These are phyloP conservation scores for Acleris holmiana DNA, from an alignment of 2,888 invertebrate genomes.

Conservation along the genomic window DNA sequence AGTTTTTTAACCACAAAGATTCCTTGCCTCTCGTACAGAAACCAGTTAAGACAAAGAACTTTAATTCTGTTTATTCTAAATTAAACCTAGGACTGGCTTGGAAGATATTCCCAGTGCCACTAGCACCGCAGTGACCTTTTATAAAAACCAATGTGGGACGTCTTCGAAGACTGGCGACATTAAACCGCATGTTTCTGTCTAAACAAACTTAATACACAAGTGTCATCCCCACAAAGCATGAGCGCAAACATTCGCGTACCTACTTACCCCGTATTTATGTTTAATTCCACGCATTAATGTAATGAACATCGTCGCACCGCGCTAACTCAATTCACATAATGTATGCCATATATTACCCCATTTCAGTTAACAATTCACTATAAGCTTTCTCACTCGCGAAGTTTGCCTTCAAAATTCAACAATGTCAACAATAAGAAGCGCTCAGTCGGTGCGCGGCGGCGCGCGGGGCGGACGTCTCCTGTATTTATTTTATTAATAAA, in stretches of 20 bases:
- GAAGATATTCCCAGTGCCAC: no score
- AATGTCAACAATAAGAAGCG: constrained; percentile 66
- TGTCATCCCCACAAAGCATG: constrained; percentile 3
- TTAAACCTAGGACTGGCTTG: no score
- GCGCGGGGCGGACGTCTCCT: constrained; percentile 65
- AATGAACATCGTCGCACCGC: constrained; percentile 71
- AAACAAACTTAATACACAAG: constrained; percentile 4
- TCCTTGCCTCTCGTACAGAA: no score
- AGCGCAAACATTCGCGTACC: constrained; percentile 4
- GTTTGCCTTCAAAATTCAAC: constrained; percentile 58
- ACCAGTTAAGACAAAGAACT: no score
- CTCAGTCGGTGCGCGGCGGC: constrained; percentile 57
- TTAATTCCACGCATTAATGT: constrained; percentile 76
- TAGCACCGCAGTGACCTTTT: no score
- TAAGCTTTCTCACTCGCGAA: constrained; percentile 62
- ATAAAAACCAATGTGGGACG: no score
- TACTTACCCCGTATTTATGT: constrained; percentile 60
- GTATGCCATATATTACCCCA: constrained; percentile 80
- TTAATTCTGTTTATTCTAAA: no score
- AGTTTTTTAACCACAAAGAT: no score
- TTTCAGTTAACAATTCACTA: constrained; percentile 73
- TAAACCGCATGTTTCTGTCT: background rate
- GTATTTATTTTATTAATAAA: constrained; percentile 84
- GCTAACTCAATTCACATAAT: constrained; percentile 81
- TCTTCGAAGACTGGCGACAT: background rate